Conservation (phyloP, 2,797 vertebrate species). For the Lerista edwardsae region DNA sequence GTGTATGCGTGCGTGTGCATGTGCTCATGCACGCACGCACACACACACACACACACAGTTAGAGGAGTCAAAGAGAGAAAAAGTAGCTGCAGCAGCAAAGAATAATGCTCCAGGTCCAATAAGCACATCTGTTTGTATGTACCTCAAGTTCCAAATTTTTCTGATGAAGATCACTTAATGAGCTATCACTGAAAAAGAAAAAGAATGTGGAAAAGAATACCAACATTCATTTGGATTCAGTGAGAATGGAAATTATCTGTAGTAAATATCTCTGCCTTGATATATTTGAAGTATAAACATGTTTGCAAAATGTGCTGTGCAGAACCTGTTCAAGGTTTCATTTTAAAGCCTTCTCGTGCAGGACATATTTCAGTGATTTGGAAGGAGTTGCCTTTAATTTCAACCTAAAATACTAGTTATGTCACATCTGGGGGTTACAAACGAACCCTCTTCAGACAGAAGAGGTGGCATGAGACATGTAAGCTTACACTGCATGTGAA, state of each 20-base stretch:
- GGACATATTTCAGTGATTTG: background rate
- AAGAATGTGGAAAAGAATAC: background rate
- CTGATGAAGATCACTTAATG: background rate
- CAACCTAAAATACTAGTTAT: background rate
- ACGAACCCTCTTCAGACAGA: background rate
- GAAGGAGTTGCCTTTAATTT: background rate
- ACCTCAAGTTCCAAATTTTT: background rate
- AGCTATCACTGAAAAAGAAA: background rate
- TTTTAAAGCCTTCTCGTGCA: background rate
- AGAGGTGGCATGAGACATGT: background rate
- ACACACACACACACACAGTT: no score
- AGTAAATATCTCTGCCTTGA: background rate
- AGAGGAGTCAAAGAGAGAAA: no score
- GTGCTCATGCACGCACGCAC: no score
- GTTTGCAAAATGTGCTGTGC: background rate
- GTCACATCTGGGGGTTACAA: background rate
- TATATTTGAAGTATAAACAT: slow-evolving; percentile 2
- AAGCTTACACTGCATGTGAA: background rate
- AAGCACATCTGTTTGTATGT: background rate
- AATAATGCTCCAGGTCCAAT: background rate
- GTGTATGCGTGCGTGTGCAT: background rate
- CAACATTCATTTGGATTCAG: background rate
- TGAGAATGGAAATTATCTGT: background rate
- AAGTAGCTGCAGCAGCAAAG: background rate
- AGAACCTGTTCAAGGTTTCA: background rate